A percentile compares a stretch with the other conserved stretches of the same genome.
Evolutionary conservation across 2,888 invertebrate genomes (phyloP).

Genomic region (Xylota sylvarum): DNA sequence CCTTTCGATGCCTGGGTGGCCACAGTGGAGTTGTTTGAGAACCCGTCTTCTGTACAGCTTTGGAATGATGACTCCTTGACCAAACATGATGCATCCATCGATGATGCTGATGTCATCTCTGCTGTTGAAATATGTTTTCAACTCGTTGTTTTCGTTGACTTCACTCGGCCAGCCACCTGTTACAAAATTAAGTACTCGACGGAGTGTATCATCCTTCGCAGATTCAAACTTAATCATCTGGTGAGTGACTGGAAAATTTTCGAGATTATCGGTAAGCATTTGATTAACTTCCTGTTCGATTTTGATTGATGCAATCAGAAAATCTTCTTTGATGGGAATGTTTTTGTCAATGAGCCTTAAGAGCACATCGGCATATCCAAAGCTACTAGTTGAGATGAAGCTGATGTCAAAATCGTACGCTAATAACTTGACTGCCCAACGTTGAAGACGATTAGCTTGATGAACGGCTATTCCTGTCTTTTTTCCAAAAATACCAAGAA

Average conservation of each 20-base stretch:
- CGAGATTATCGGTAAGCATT: no score
- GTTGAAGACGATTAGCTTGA: constrained; percentile 71
- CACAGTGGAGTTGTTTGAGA: no score
- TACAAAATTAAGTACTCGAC: constrained; percentile 53
- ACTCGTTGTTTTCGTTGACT: constrained; percentile 22
- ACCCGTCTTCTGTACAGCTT: no score
- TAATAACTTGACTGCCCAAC: constrained; percentile 75
- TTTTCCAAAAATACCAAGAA: no score
- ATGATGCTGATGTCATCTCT: constrained; percentile 63
- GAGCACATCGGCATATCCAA: no score
- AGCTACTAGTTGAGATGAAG: constrained; percentile 67
- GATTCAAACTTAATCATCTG: no score
- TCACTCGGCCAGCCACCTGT: constrained; percentile 50
- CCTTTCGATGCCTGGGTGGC: no score
- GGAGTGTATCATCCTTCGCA: not conserved
- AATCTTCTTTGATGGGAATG: no score
- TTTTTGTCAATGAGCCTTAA: no score
- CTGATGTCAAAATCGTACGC: constrained; percentile 78
- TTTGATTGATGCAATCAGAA: no score
- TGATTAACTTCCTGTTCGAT: no score
- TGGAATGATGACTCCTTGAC: constrained; percentile 69
- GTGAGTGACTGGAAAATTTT: no score
- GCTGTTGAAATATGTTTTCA: constrained; percentile 59
- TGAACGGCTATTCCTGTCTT: constrained; percentile 48
- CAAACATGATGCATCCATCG: not conserved